These are phyloP conservation scores for Cotesia typhae DNA, from an alignment of 1,140 invertebrate genomes.

Conservation along the genomic window DNA sequence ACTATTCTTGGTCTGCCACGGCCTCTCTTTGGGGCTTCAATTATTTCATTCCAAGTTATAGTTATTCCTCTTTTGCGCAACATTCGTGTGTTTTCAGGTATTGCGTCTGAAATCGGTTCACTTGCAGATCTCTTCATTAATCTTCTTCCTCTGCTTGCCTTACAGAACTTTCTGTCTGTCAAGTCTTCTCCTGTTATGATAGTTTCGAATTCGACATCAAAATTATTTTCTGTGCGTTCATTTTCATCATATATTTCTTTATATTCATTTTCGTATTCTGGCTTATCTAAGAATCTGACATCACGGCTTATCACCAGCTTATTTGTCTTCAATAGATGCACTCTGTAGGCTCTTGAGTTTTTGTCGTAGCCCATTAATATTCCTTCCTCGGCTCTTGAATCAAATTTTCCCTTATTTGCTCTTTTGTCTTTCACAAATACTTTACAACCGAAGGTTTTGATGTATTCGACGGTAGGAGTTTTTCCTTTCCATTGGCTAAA, in stretches of 20 bases:
- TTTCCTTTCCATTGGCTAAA: slow-evolving; percentile 16
- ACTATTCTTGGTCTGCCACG: slow-evolving; percentile 27
- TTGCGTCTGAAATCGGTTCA: background rate
- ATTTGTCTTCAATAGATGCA: slow-evolving; percentile 1
- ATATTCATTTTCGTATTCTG: slow-evolving; percentile 23
- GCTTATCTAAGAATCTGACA: slow-evolving; percentile 26
- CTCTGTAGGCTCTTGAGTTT: slow-evolving; percentile 26
- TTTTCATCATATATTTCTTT: slow-evolving; percentile 29
- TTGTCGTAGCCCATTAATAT: slow-evolving; percentile 15
- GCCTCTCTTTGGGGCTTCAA: slow-evolving; percentile 11
- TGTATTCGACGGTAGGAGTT: slow-evolving; percentile 15
- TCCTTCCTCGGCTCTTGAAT: background rate
- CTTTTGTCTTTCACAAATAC: slow-evolving; percentile 7
- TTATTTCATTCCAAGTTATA: background rate
- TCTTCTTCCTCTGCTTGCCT: background rate
- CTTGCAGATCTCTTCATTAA: background rate
- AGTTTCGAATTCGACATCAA: background rate
- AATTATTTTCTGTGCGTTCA: background rate
- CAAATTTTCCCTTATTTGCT: slow-evolving; percentile 10
- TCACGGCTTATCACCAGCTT: slow-evolving; percentile 25
- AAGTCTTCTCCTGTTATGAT: background rate
- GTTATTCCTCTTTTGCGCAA: slow-evolving; percentile 6
- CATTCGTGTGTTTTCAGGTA: background rate
- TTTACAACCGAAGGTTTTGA: slow-evolving; percentile 3
- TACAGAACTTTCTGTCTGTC: background rate